These are phyloP conservation scores for Aporophyla nigra DNA, from an alignment of 2,888 invertebrate species.

Conservation along the genomic window DNA sequence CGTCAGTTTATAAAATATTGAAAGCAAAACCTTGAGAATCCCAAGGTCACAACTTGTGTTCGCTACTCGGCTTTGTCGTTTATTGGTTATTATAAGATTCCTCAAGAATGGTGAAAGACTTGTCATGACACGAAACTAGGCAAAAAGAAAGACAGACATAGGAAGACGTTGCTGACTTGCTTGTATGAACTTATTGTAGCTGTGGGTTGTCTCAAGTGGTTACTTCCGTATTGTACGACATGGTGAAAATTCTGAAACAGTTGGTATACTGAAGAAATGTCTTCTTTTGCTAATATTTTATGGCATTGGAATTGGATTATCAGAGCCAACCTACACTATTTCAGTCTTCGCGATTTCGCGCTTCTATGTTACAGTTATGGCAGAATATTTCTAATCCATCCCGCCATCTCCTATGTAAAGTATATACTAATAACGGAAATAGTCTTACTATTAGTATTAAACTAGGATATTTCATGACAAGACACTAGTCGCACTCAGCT, in stretches of 20 bases:
- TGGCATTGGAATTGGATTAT: background rate
- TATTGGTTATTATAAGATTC: background rate
- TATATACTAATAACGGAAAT: background rate
- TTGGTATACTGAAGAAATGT: background rate
- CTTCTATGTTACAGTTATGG: background rate
- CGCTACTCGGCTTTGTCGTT: background rate
- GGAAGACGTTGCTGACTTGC: background rate
- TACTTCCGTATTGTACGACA: background rate
- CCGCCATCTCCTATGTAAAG: background rate
- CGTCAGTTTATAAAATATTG: background rate
- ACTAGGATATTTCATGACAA: constrained; percentile 3
- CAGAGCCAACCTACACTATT: too few relatives aligned
- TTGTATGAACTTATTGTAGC: too few relatives aligned
- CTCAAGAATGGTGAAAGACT: background rate
- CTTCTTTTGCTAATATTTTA: background rate
- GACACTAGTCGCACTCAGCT: constrained; percentile 32
- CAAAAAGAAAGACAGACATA: background rate
- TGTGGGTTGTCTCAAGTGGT: background rate
- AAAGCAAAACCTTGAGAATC: background rate
- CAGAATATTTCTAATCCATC: background rate
- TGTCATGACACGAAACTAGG: background rate
- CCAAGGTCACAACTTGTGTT: background rate
- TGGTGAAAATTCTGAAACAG: background rate
- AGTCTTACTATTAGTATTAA: background rate
- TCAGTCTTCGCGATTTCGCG: background rate